phyloP scores from a whole-genome alignment of 2,888 invertebrate genomes.

The Acronicta leporina region DNA sequence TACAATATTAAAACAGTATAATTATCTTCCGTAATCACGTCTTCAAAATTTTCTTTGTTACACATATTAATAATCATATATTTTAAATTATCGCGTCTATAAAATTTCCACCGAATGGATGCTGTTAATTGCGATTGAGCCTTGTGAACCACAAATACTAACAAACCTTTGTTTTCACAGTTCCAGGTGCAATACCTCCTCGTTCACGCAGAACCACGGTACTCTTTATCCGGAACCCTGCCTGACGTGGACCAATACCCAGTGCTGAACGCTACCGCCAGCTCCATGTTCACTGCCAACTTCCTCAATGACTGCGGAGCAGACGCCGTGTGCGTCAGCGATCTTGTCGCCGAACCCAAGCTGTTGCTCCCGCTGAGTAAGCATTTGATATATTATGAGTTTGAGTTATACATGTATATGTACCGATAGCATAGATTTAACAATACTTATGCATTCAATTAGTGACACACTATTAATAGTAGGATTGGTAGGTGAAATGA shows the following conservation, averaged over 20 bases:
- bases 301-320: conserved; percentile 97
- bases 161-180: conserved; percentile 63
- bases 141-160: neutral
- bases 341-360: conserved; percentile 91
- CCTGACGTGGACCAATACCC: conserved; percentile 94
- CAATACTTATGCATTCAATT: no score
- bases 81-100: no score
- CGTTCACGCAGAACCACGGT: conserved; percentile 91
- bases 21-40: no score
- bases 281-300: conserved; percentile 94
- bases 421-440: no score
- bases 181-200: conserved; percentile 96
- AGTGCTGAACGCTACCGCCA: conserved; percentile 96
- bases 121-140: no score
- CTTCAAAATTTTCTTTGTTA: no score
- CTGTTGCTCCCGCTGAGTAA: conserved; percentile 89
- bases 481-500: no score
- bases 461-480: no score
- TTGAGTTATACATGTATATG: no score
- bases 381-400: conserved; percentile 21
- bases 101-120: no score
- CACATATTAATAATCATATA: no score
- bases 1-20: no score
- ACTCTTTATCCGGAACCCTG: conserved; percentile 86
- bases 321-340: conserved; percentile 96